Percentiles rank a stretch among this genome's conserved stretches.
Evolutionary conservation across 2,888 invertebrate species (phyloP).

Genomic region (Mamestra brassicae): DNA sequence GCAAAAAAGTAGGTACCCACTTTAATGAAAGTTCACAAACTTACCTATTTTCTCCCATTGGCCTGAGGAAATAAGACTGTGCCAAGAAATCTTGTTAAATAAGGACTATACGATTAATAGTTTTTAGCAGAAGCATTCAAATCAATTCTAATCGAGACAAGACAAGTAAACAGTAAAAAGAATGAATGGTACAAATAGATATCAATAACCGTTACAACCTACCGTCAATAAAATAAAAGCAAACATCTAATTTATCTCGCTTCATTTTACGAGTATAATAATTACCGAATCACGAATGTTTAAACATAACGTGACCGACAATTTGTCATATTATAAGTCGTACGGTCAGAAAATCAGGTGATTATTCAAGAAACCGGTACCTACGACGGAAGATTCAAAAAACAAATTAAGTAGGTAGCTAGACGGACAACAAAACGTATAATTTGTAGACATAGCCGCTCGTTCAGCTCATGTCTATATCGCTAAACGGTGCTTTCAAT

Average conservation of each 20-base stretch:
- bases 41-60: conserved; percentile 16
- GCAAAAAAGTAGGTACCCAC: conserved; percentile 11
- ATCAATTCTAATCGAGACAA: neutral
- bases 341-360: conserved; percentile 70
- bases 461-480: conserved; percentile 42
- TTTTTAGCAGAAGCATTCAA: neutral
- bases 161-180: neutral
- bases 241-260: neutral
- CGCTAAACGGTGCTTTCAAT: conserved; percentile 54
- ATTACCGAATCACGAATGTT: conserved; percentile 6
- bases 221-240: conserved; percentile 26
- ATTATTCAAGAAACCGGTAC: conserved; percentile 73
- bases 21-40: conserved; percentile 35
- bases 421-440: conserved; percentile 60
- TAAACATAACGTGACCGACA: conserved; percentile 30
- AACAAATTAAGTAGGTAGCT: conserved; percentile 50
- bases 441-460: conserved; percentile 50
- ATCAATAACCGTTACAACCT: neutral
- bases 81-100: neutral
- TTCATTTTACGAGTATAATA: neutral
- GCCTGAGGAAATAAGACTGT: conserved; percentile 14
- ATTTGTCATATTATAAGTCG: conserved; percentile 57
- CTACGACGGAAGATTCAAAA: conserved; percentile 62
- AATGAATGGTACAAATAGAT: neutral
- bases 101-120: neutral